A percentile compares a stretch with the other conserved stretches of the same genome.
Evolutionary conservation across 2,797 vertebrate genomes (phyloP).

Genomic region (Thunnus albacares): DNA sequence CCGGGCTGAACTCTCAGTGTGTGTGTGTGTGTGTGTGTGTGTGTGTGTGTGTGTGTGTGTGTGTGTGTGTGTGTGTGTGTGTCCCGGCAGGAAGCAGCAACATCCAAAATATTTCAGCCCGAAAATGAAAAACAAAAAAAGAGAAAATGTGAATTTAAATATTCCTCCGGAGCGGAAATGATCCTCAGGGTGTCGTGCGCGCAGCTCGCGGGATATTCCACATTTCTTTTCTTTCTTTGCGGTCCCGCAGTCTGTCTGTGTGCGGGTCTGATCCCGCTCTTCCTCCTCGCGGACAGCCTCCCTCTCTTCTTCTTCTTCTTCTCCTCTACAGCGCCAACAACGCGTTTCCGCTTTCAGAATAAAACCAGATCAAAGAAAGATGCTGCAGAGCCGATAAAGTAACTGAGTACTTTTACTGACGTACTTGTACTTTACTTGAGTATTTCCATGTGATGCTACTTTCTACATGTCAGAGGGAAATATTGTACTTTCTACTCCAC

Average conservation of each 20-base stretch:
- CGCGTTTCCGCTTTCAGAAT: constrained; percentile 42
- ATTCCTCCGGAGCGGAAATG: constrained; percentile 5
- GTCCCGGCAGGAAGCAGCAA: constrained; percentile 50
- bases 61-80: not conserved
- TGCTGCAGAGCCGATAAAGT: too few relatives aligned
- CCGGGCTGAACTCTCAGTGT: constrained; percentile 33
- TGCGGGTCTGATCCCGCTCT: constrained; percentile 6
- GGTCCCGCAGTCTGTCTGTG: constrained; percentile 37
- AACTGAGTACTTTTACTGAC: too few relatives aligned
- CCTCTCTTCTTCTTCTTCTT: not conserved
- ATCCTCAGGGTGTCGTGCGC: constrained; percentile 12
- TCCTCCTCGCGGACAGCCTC: constrained; percentile 11
- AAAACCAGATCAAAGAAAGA: not conserved
- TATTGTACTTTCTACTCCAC: too few relatives aligned
- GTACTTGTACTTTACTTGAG: too few relatives aligned
- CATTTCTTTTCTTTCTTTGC: constrained; percentile 33
- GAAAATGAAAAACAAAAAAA: not conserved
- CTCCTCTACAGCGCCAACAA: constrained; percentile 2
- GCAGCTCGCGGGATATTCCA: constrained; percentile 16
- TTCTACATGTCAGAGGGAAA: too few relatives aligned
- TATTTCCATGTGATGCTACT: too few relatives aligned
- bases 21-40: not conserved
- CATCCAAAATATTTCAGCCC: constrained; percentile 21
- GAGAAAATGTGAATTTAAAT: not conserved
- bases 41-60: constrained; percentile 4